Evolutionary conservation across 1,140 invertebrate genomes (phyloP).

Genomic region (Danaus melanippus): DNA sequence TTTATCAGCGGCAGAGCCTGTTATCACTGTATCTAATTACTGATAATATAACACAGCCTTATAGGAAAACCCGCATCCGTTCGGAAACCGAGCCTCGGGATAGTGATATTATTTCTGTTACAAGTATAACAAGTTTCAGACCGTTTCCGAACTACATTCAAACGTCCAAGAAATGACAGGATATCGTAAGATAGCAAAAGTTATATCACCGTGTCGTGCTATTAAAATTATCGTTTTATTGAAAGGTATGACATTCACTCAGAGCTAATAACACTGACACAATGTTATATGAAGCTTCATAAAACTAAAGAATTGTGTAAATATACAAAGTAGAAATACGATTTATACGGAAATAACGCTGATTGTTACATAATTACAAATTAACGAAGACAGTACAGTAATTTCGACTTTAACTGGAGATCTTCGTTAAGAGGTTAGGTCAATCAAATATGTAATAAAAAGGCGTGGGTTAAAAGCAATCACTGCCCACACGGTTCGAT

Average conservation of each 20-base stretch:
- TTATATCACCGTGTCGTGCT: conserved; percentile 25
- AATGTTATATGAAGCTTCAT: too few relatives aligned
- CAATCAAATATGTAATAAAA: conserved; percentile 31
- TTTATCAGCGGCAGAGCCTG: conserved; percentile 18
- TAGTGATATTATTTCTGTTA: conserved; percentile 23
- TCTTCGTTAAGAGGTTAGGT: conserved; percentile 27
- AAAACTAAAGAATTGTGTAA: too few relatives aligned
- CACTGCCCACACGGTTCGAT: conserved; percentile 21
- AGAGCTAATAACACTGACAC: too few relatives aligned
- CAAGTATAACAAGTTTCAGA: conserved; percentile 20
- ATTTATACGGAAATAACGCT: too few relatives aligned
- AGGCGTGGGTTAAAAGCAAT: conserved; percentile 29
- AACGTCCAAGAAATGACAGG: conserved; percentile 15
- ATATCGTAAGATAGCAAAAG: conserved; percentile 23
- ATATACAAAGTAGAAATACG: too few relatives aligned
- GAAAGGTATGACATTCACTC: not conserved
- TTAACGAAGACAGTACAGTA: too few relatives aligned
- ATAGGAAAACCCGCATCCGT: conserved; percentile 48
- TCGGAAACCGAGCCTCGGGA: conserved; percentile 35
- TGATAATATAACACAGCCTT: conserved; percentile 32
- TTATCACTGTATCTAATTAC: conserved; percentile 28
- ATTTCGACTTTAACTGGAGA: too few relatives aligned
- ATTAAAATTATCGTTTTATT: conserved; percentile 18
- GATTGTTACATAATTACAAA: too few relatives aligned
- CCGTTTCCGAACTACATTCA: conserved; percentile 22